Evolutionary conservation across 2,888 invertebrate genomes (phyloP), one percentile per base, ranked within the genome.

Genomic region (Tetragnatha montana): DNA sequence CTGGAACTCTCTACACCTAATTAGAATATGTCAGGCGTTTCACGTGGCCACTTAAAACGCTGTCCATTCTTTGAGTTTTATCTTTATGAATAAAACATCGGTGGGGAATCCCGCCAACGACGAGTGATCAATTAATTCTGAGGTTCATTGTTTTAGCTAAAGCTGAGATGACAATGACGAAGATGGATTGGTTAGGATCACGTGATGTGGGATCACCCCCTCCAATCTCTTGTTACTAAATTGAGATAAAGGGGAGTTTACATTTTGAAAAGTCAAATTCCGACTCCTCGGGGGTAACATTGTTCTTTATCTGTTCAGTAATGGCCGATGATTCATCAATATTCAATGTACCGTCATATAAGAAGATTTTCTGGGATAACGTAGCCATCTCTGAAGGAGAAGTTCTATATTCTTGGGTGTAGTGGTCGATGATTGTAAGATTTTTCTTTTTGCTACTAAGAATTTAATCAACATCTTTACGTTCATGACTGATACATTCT

Each of bases 131-230:
- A 89, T 89, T 89, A 85, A 89, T 89, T 89, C 89, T 22, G 81
- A 70, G 85, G 85, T 89, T 89, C 85, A 89, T 85, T 89, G 89
- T 89, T 89, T 89, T 89, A 89, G 89, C 89, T 81, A 89, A 89
- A 89, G 89, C 89, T 85, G 71, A 71, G 85, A 85, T 89, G 89
- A 89, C 89, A 89, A 85, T 89, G 89, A 89, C 85, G 80, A 85
- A 89, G 89, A 89, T 89, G 85, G 89, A 89, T 89, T 85, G 76
- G 17, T 85, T n/a, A 47, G 51, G 85, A 89, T 85, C 76, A 68
- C 89, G 81, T 89, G 89, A 89, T 81, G 85, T 69, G 47, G 85
- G 81, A 89, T 85, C 85, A 89, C 69, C 69, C 19, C 60, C 70
- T 51, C 60, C 21, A 73, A 35, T 60, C 22, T 47, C 75, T 49